phyloP scores from a whole-genome alignment of 1,140 invertebrate genomes.

The Samia ricini region DNA sequence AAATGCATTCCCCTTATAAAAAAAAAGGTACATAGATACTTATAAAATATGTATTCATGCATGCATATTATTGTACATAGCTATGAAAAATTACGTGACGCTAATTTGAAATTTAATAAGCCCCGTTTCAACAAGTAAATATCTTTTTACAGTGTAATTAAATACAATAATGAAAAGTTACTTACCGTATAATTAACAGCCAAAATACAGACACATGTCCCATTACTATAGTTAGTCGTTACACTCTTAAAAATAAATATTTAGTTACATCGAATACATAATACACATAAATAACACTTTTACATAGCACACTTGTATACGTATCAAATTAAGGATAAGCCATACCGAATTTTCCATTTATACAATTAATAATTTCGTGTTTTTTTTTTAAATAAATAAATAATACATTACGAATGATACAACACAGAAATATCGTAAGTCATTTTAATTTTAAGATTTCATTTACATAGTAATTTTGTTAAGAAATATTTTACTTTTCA shows the following conservation, averaged over 20 bases:
- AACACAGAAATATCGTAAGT: background rate
- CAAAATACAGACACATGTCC: background rate
- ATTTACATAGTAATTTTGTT: too few relatives aligned
- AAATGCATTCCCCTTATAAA: too few relatives aligned
- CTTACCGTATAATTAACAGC: constrained; percentile 4
- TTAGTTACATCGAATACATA: background rate
- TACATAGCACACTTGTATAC: constrained; percentile 2
- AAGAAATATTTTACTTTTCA: too few relatives aligned
- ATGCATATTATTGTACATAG: too few relatives aligned
- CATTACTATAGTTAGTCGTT: background rate
- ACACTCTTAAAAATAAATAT: background rate
- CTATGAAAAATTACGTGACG: background rate
- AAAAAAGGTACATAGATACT: too few relatives aligned
- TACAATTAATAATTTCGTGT: background rate
- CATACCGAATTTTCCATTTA: background rate
- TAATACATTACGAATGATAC: background rate
- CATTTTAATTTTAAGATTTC: too few relatives aligned
- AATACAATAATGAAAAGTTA: background rate
- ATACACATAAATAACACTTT: background rate
- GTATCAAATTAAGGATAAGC: background rate
- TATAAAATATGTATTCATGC: too few relatives aligned
- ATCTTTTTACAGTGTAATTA: background rate
- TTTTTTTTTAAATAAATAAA: too few relatives aligned
- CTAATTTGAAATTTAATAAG: background rate
- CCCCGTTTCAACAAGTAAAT: background rate